phyloP scores from a whole-genome alignment of 2,113 vertebrate genomes.

The Burhinus bistriatus region DNA sequence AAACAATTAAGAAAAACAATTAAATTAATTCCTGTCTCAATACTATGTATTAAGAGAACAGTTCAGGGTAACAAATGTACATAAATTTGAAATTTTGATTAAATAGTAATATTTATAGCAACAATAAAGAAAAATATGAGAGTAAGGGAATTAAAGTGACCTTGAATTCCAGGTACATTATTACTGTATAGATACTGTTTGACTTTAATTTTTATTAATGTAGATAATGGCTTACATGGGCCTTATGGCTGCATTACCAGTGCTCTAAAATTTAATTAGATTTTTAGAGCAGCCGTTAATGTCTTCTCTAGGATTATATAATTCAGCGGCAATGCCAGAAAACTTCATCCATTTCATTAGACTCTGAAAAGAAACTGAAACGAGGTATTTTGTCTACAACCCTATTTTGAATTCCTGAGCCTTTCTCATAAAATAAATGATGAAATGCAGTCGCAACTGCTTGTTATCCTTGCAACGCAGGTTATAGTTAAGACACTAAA shows the following conservation, averaged over 20 bases:
- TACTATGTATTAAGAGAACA: neutral
- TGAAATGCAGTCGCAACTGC: neutral
- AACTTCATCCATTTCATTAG: conserved; percentile 53
- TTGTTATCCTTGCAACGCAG: neutral
- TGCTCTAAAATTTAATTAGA: conserved; percentile 81
- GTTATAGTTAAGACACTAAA: neutral
- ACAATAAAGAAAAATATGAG: neutral
- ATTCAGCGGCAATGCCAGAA: conserved; percentile 55
- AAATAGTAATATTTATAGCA: conserved; percentile 54
- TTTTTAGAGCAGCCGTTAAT: conserved; percentile 78
- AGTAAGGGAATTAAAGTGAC: conserved; percentile 66
- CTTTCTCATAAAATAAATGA: neutral
- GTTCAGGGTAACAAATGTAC: neutral
- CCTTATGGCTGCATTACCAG: conserved; percentile 75
- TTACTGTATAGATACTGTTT: conserved; percentile 56
- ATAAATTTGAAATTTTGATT: conserved; percentile 8
- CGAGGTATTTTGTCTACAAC: neutral
- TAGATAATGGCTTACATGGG: conserved; percentile 75
- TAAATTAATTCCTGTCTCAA: neutral
- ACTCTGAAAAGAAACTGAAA: conserved; percentile 26
- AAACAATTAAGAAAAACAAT: conserved; percentile 8
- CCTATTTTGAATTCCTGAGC: neutral
- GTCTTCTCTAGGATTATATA: conserved; percentile 75
- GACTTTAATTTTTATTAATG: conserved; percentile 80
- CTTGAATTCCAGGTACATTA: conserved; percentile 65